A percentile compares a stretch with the other conserved stretches of the same genome.
Conservation (phyloP, 2,888 invertebrate genomes). For the Hedychridium roseum region DNA sequence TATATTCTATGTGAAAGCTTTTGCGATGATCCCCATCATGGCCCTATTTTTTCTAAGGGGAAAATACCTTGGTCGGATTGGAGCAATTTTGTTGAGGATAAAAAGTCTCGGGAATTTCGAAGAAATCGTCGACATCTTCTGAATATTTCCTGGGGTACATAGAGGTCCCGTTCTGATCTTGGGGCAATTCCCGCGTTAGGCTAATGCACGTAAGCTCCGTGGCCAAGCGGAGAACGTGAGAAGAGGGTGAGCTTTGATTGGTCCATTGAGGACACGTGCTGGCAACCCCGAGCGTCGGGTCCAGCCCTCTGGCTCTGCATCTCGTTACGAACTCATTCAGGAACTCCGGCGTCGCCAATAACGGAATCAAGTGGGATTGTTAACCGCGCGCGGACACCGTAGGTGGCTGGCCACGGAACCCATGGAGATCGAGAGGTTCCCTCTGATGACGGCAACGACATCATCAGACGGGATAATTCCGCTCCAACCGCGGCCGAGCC, state of each 20-base stretch:
- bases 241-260: conserved; percentile 63
- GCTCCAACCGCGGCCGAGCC: too few species aligned
- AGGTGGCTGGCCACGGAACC: conserved; percentile 43
- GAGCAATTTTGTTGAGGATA: too few species aligned
- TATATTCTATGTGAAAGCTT: too few species aligned
- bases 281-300: conserved; percentile 50
- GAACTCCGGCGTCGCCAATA: conserved; percentile 50
- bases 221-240: conserved; percentile 20
- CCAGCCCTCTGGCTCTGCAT: conserved; percentile 58
- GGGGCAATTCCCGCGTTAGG: conserved; percentile 39
- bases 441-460: neutral
- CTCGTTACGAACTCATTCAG: conserved; percentile 64
- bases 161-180: neutral
- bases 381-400: conserved; percentile 40
- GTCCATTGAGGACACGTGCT: conserved; percentile 63
- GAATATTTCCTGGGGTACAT: neutral
- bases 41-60: too few species aligned
- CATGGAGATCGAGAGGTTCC: neutral
- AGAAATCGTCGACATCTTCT: too few species aligned
- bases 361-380: conserved; percentile 62
- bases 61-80: too few species aligned
- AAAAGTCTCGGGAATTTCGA: too few species aligned
- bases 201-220: conserved; percentile 38
- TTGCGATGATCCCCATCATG: too few species aligned
- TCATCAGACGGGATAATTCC: conserved; percentile 3